Conservation (phyloP, 2,113 vertebrate species). For the Chaetorhynchus papuensis region DNA sequence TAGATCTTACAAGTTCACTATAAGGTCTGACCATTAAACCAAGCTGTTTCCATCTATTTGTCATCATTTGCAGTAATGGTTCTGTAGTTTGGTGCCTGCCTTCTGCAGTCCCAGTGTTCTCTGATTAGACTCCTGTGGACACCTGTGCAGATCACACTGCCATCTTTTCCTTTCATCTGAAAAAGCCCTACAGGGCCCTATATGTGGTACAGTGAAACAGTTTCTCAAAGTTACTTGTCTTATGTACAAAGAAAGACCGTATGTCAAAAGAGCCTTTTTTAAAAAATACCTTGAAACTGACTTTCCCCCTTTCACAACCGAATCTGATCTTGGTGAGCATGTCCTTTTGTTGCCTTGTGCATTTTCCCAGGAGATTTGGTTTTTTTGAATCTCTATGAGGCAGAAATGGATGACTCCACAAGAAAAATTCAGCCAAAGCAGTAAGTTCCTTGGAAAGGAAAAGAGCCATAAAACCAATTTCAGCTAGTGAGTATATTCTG, state of each 20-base stretch:
- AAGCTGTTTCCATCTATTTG: constrained; percentile 34
- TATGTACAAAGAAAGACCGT: not conserved
- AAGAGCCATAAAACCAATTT: not conserved
- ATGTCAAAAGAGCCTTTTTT: not conserved
- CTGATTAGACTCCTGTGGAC: constrained; percentile 19
- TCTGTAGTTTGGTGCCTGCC: not conserved
- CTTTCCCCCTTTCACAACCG: not conserved
- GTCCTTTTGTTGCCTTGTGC: not conserved
- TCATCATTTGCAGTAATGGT: constrained; percentile 44
- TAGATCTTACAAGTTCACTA: constrained; percentile 41
- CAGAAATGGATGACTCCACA: not conserved
- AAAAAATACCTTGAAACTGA: not conserved
- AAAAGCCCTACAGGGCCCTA: constrained; percentile 28
- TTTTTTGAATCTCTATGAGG: not conserved
- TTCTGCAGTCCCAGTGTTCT: not conserved
- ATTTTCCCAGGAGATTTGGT: not conserved
- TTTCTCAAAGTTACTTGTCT: constrained; percentile 21
- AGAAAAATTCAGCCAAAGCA: not conserved
- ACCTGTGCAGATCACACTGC: not conserved
- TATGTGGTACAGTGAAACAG: not conserved
- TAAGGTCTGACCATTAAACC: constrained; percentile 43
- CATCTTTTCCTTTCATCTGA: constrained; percentile 10
- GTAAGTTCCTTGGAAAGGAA: not conserved
- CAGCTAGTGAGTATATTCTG: not conserved
- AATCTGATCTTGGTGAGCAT: not conserved